phyloP scores from a whole-genome alignment of 1,140 invertebrate species.

The Venturia canescens region DNA sequence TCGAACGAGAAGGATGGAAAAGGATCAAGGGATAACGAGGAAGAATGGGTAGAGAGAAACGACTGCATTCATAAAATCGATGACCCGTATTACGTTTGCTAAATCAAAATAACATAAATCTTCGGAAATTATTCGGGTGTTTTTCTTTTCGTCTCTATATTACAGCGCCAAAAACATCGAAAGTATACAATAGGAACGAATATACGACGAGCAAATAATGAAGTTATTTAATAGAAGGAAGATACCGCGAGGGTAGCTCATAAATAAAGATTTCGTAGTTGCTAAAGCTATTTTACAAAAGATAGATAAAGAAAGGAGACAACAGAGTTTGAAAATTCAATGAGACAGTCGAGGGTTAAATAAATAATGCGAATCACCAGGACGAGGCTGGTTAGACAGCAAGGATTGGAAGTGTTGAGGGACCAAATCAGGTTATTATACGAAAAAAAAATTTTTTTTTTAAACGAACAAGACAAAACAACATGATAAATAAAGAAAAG shows the following conservation, averaged over 20 bases:
- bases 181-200: slow-evolving; percentile 52
- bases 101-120: slow-evolving; percentile 32
- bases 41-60: background rate
- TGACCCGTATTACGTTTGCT: slow-evolving; percentile 33
- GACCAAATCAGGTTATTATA: slow-evolving; percentile 41
- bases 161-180: slow-evolving; percentile 19
- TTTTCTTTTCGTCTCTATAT: slow-evolving; percentile 31
- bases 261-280: slow-evolving; percentile 52
- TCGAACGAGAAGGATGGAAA: slow-evolving; percentile 30
- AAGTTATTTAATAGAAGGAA: slow-evolving; percentile 49
- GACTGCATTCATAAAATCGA: slow-evolving; percentile 23
- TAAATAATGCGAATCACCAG: slow-evolving; percentile 49
- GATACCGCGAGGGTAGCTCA: slow-evolving; percentile 37
- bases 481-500: slow-evolving; percentile 40
- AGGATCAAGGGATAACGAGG: background rate
- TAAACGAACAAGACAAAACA: too few relatives aligned
- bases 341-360: slow-evolving; percentile 37
- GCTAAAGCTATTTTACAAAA: slow-evolving; percentile 59
- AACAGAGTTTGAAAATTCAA: slow-evolving; percentile 27
- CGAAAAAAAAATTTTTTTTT: background rate
- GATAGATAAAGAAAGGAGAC: slow-evolving; percentile 28
- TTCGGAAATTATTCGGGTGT: slow-evolving; percentile 31
- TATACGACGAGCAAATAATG: slow-evolving; percentile 54
- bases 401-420: slow-evolving; percentile 12
- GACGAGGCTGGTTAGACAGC: slow-evolving; percentile 49